Percentiles rank a stretch among this genome's conserved stretches.
These are phyloP conservation scores for Vipera latastei DNA, from an alignment of 2,797 vertebrate species.

Conservation along the genomic window DNA sequence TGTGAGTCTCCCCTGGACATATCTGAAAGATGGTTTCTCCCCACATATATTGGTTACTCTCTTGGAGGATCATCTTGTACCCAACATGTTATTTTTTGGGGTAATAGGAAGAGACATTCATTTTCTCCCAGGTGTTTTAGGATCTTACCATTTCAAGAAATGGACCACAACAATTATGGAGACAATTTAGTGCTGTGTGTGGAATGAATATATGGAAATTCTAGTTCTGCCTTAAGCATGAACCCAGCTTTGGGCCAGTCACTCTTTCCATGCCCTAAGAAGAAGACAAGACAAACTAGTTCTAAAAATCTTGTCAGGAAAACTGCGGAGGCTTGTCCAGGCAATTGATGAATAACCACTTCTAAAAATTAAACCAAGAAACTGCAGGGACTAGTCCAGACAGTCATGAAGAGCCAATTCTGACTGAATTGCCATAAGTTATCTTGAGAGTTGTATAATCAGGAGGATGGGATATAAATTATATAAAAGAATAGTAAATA, in stretches of 20 bases:
- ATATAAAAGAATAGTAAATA: neutral
- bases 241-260: neutral
- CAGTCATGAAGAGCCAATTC: neutral
- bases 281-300: neutral
- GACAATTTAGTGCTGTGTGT: too few relatives aligned
- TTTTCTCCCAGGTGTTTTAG: too few relatives aligned
- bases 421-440: neutral
- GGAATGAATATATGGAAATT: neutral
- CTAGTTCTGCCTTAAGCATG: neutral
- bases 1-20: too few relatives aligned
- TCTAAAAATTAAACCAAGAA: neutral
- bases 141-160: too few relatives aligned
- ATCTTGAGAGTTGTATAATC: too few relatives aligned
- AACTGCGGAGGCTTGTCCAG: neutral
- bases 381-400: neutral
- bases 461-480: too few relatives aligned
- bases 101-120: too few relatives aligned
- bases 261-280: neutral
- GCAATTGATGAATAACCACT: neutral
- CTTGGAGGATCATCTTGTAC: too few relatives aligned
- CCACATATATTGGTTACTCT: too few relatives aligned
- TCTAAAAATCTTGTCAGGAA: neutral
- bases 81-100: too few relatives aligned
- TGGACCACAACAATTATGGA: too few relatives aligned
- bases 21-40: too few relatives aligned